phyloP scores from a whole-genome alignment of 2,888 invertebrate species.

The Papilio demoleus region DNA sequence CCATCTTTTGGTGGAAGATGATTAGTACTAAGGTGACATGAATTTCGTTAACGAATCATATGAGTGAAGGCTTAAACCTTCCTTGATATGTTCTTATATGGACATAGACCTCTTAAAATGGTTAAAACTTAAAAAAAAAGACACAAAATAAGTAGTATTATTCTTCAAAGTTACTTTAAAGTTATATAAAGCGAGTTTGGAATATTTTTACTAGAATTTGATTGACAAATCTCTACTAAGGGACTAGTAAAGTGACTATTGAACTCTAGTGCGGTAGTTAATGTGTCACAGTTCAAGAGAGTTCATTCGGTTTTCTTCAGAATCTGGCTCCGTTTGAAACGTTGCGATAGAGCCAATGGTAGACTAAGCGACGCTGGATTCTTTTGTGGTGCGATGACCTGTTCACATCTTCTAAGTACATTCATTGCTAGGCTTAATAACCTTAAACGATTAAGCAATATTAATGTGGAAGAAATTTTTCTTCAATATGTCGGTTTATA shows the following conservation, averaged over 20 bases:
- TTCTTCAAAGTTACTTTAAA: too few species aligned
- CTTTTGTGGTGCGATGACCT: constrained; percentile 7
- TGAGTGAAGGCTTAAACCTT: background rate
- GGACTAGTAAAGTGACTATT: background rate
- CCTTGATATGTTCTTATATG: too few species aligned
- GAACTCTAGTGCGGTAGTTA: background rate
- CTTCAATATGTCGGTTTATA: too few species aligned
- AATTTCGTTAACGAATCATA: background rate
- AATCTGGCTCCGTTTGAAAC: background rate
- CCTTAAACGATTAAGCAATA: too few species aligned
- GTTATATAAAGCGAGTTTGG: too few species aligned
- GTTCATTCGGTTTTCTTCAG: background rate
- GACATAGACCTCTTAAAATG: too few species aligned
- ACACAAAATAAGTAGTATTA: too few species aligned
- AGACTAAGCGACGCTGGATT: constrained; percentile 2
- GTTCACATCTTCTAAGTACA: constrained; percentile 2
- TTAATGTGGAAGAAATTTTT: too few species aligned
- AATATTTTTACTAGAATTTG: too few species aligned
- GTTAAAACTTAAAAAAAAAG: too few species aligned
- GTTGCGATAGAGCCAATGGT: background rate
- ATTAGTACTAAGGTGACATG: background rate
- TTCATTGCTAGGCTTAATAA: background rate
- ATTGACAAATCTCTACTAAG: background rate
- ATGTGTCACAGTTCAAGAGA: background rate
- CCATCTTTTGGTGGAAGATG: background rate